A percentile compares a stretch with the other conserved stretches of the same genome.
phyloP scores from a whole-genome alignment of 2,113 vertebrate genomes.

The Coryphaenoides rupestris region DNA sequence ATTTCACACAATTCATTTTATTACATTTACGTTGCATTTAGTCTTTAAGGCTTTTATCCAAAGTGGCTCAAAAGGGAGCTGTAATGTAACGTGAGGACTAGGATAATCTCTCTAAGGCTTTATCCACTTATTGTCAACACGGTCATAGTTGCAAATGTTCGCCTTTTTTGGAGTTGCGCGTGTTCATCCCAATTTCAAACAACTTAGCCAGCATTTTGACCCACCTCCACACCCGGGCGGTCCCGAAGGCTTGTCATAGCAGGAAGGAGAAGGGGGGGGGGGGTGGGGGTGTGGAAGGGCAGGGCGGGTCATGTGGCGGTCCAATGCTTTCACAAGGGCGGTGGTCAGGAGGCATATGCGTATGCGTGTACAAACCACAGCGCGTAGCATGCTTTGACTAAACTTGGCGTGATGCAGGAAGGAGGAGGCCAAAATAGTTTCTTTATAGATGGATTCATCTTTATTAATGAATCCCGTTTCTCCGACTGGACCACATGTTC shows the following conservation, averaged over 20 bases:
- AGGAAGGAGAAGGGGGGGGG: slow-evolving; percentile 15
- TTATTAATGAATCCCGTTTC: slow-evolving; percentile 25
- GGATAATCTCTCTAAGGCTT: no score
- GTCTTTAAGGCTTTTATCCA: no score
- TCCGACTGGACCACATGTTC: slow-evolving; percentile 38
- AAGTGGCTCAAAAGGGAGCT: no score
- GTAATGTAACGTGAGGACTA: no score
- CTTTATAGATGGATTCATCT: no score
- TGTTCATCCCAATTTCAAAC: not conserved
- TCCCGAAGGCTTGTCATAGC: not conserved
- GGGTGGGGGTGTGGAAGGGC: no score
- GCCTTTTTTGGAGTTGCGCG: no score
- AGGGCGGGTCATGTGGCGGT: no score
- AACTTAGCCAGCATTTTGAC: not conserved
- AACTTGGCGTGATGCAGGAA: slow-evolving; percentile 35
- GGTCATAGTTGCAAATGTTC: no score
- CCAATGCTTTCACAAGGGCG: no score
- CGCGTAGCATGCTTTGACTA: not conserved
- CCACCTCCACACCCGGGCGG: not conserved
- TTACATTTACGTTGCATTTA: no score
- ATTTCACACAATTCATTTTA: not conserved
- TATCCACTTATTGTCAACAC: no score
- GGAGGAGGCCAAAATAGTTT: not conserved
- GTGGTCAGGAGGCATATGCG: slow-evolving; percentile 33
- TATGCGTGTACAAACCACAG: slow-evolving; percentile 14